These are phyloP conservation scores for Drosophila acutilabella DNA, from an alignment of 2,888 invertebrate species.

Conservation along the genomic window DNA sequence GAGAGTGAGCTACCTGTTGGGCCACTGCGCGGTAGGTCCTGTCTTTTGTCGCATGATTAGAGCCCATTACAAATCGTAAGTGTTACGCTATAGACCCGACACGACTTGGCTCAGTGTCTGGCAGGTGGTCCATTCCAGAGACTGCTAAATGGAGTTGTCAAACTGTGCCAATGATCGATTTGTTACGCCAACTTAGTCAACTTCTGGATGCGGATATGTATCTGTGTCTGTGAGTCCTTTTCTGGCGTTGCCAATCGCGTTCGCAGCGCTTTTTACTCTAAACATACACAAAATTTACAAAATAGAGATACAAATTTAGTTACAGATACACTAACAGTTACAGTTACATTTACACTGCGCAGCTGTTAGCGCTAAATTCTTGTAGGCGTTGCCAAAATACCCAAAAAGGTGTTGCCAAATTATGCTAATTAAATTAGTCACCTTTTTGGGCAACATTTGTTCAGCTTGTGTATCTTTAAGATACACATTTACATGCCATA, in stretches of 20 bases:
- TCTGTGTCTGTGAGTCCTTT: slow-evolving; percentile 27
- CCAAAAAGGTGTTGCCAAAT: slow-evolving; percentile 75
- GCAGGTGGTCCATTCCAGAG: slow-evolving; percentile 47
- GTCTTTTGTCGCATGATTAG: slow-evolving; percentile 74
- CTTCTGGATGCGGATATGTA: slow-evolving; percentile 47
- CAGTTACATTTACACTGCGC: slow-evolving; percentile 17
- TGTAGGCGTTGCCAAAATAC: slow-evolving; percentile 52
- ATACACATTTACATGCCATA: slow-evolving; percentile 39
- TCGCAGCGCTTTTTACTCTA: slow-evolving; percentile 74
- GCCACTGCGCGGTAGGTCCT: slow-evolving; percentile 71
- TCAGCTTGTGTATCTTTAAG: slow-evolving; percentile 24
- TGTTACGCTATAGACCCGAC: slow-evolving; percentile 68
- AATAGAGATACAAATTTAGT: slow-evolving; percentile 6
- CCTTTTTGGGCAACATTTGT: slow-evolving; percentile 14
- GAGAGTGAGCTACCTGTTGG: slow-evolving; percentile 63
- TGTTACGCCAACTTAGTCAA: slow-evolving; percentile 80
- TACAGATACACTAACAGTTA: slow-evolving; percentile 11
- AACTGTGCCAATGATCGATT: slow-evolving; percentile 82
- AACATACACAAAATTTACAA: slow-evolving; percentile 51
- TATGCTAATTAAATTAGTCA: slow-evolving; percentile 76
- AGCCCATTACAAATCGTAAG: slow-evolving; percentile 78
- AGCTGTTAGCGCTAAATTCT: slow-evolving; percentile 25
- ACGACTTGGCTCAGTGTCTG: slow-evolving; percentile 6
- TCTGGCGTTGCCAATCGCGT: slow-evolving; percentile 72
- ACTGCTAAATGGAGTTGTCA: slow-evolving; percentile 76